Conservation (phyloP, 2,888 invertebrate genomes). For the Drosophila quinaria region DNA sequence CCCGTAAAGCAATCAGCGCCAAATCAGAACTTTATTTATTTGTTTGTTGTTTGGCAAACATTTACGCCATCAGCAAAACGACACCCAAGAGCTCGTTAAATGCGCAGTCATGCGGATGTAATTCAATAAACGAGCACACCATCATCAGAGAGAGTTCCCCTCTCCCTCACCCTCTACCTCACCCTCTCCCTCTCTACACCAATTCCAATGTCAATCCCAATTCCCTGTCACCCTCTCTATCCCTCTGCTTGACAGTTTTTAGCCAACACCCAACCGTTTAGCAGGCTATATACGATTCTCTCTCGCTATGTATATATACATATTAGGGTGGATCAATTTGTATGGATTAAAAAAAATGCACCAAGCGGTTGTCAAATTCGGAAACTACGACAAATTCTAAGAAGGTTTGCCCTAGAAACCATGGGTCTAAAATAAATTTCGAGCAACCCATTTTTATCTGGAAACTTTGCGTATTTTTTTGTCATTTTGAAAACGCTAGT, state of each 20-base stretch:
- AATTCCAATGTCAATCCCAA: constrained; percentile 7
- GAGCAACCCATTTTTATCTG: no score
- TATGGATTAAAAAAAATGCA: no score
- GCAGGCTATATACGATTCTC: constrained; percentile 46
- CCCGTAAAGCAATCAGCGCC: constrained; percentile 78
- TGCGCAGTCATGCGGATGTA: constrained; percentile 83
- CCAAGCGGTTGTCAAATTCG: no score
- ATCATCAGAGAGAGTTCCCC: constrained; percentile 59
- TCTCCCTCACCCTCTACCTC: not conserved
- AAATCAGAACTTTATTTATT: constrained; percentile 83
- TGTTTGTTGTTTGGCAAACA: constrained; percentile 84
- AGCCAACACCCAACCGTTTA: constrained; percentile 75
- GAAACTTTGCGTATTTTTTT: no score
- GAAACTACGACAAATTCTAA: no score
- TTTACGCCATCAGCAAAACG: constrained; percentile 83
- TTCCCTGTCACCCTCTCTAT: constrained; percentile 6
- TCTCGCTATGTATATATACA: not conserved
- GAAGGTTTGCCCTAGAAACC: no score
- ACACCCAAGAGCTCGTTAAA: constrained; percentile 81
- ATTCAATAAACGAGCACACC: constrained; percentile 84
- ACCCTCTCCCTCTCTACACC: not conserved
- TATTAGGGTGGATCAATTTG: no score
- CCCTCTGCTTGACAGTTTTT: constrained; percentile 20
- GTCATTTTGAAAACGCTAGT: no score
- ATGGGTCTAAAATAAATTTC: no score